Conservation (phyloP, 2,888 invertebrate species). For the Zaprionus obscuricornis region DNA sequence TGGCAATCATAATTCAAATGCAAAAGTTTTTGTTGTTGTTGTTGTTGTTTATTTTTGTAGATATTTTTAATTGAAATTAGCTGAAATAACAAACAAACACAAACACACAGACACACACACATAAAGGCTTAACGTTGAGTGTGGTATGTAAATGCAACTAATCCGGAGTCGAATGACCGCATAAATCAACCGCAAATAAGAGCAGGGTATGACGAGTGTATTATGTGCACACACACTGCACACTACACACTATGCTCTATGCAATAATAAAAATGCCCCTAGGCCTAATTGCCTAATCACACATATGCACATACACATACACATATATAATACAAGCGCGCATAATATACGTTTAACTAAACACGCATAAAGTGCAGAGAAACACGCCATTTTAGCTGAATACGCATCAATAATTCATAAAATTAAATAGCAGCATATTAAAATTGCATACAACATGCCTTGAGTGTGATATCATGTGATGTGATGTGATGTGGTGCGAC, state of each 20-base stretch:
- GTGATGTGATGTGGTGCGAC: not conserved
- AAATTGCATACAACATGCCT: slow-evolving; percentile 13
- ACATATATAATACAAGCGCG: not conserved
- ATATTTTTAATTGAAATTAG: slow-evolving; percentile 74
- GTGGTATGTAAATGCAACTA: slow-evolving; percentile 63
- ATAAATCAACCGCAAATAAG: slow-evolving; percentile 72
- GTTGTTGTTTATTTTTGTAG: no score
- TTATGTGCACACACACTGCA: no score
- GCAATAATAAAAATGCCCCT: slow-evolving; percentile 46
- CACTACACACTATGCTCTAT: slow-evolving; percentile 31
- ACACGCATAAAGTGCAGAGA: no score
- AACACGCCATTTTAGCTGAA: slow-evolving; percentile 39
- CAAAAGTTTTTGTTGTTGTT: no score
- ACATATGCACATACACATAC: not conserved
- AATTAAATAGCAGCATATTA: slow-evolving; percentile 65
- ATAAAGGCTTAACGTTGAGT: slow-evolving; percentile 9
- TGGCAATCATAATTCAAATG: no score
- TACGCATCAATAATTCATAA: slow-evolving; percentile 72
- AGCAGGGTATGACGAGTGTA: slow-evolving; percentile 30
- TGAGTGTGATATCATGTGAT: no score
- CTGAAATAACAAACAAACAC: slow-evolving; percentile 34
- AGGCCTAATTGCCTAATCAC: slow-evolving; percentile 52
- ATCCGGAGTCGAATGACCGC: slow-evolving; percentile 68
- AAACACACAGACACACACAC: slow-evolving; percentile 7
- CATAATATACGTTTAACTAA: no score